Conservation (phyloP, 2,113 vertebrate genomes). For the Struthidea cinerea region DNA sequence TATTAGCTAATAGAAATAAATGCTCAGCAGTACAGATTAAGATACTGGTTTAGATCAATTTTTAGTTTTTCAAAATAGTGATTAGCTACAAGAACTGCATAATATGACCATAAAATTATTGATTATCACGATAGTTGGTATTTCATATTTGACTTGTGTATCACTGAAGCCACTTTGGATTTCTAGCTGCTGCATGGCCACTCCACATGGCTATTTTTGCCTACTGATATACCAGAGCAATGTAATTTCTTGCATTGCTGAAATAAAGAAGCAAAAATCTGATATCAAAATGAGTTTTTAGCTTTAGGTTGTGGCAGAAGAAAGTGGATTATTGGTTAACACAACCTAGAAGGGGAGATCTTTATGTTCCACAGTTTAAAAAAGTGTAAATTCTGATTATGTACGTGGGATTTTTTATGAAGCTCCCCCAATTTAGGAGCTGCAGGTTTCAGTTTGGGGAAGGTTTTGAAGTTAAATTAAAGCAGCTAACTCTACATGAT, state of each 20-base stretch:
- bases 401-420: background rate
- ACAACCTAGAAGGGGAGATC: background rate
- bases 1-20: background rate
- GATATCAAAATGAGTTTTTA: background rate
- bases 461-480: background rate
- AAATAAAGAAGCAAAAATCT: background rate
- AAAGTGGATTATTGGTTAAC: background rate
- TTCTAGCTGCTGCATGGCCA: background rate
- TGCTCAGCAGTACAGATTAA: background rate
- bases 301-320: background rate
- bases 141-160: fast-evolving
- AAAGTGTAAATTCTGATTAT: background rate
- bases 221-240: background rate
- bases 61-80: background rate
- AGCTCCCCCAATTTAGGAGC: background rate
- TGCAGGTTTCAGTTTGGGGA: background rate
- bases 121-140: background rate
- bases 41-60: background rate
- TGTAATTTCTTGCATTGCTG: background rate
- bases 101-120: background rate
- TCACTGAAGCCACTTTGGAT: background rate
- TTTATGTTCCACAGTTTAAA: fast-evolving
- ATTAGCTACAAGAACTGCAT: background rate
- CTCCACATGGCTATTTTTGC: background rate
- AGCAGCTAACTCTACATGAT: background rate